Percentiles rank a stretch among this genome's conserved stretches.
Conservation (phyloP, 2,888 invertebrate species). For the Drosophila barbarae region DNA sequence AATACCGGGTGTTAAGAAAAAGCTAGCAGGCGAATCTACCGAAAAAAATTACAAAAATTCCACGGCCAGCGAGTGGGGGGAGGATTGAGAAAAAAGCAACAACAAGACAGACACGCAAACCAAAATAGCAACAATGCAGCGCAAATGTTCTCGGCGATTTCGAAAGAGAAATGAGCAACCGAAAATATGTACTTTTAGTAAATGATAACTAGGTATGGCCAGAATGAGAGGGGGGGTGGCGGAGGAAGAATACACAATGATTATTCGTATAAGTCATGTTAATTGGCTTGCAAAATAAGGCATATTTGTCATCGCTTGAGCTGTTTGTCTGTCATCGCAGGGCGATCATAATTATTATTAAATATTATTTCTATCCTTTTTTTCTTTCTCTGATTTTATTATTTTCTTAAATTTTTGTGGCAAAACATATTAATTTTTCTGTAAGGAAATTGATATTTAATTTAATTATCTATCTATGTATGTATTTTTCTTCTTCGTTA, state of each 20-base stretch:
- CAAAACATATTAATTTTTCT: background rate
- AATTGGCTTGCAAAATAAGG: slow-evolving; percentile 23
- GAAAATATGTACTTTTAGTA: background rate
- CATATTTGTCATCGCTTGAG: slow-evolving; percentile 23
- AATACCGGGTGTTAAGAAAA: slow-evolving; percentile 73
- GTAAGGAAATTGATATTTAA: background rate
- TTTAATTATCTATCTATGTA: background rate
- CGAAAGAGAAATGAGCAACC: slow-evolving; percentile 10
- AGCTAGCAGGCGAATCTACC: slow-evolving; percentile 50
- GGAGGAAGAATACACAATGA: slow-evolving; percentile 1
- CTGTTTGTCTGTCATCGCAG: background rate
- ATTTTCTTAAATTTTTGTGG: background rate
- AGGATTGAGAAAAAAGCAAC: slow-evolving; percentile 3
- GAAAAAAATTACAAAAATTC: slow-evolving; percentile 10
- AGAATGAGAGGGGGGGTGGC: background rate
- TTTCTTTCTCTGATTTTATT: background rate
- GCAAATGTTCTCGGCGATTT: slow-evolving; percentile 13
- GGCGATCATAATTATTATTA: background rate
- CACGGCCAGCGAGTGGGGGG: slow-evolving; percentile 8
- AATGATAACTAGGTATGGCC: background rate
- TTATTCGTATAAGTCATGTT: slow-evolving; percentile 26
- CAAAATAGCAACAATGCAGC: slow-evolving; percentile 16
- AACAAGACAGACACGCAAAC: background rate
- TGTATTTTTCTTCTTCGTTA: slow-evolving; percentile 22
- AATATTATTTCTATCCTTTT: background rate